A percentile compares a stretch with the other conserved stretches of the same genome.
phyloP scores from a whole-genome alignment of 2,888 invertebrate species.

The Siphlonurus alternatus region DNA sequence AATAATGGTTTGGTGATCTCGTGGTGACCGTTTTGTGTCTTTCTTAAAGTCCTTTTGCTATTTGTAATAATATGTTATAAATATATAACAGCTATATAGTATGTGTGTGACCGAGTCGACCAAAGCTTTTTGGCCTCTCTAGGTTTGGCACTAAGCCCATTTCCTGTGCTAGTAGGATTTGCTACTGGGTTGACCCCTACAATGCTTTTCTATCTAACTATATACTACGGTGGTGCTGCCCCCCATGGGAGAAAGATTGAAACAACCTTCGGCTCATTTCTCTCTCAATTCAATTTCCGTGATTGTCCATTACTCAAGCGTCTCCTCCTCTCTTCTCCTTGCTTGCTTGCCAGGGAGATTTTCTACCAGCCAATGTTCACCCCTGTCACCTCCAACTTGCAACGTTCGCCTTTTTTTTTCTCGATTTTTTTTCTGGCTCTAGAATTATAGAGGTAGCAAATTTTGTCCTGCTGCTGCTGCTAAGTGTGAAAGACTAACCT shows the following conservation, averaged over 20 bases:
- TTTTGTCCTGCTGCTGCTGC: background rate
- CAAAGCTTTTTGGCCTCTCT: too few relatives aligned
- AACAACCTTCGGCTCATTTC: slow-evolving; percentile 9
- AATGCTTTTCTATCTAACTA: background rate
- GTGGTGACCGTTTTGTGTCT: background rate
- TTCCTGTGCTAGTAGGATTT: background rate
- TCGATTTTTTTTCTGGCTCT: too few relatives aligned
- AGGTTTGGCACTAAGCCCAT: background rate
- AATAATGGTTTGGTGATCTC: background rate
- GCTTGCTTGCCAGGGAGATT: background rate
- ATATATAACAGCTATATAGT: background rate
- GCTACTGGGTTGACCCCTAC: slow-evolving; percentile 1
- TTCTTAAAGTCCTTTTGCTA: background rate
- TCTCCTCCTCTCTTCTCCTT: background rate
- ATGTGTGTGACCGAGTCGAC: background rate
- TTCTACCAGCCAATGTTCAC: slow-evolving; percentile 2
- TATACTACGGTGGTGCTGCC: background rate
- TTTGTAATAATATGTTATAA: background rate
- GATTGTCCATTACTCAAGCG: slow-evolving; percentile 10
- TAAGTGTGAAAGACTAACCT: background rate
- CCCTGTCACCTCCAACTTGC: slow-evolving; percentile 1
- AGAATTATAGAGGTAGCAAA: background rate
- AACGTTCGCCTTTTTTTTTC: background rate
- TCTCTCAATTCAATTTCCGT: slow-evolving; percentile 11
- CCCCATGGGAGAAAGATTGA: slow-evolving; percentile 5